Evolutionary conservation across 2,888 invertebrate genomes (phyloP).

Genomic region (Thecocarcelia acutangulata): DNA sequence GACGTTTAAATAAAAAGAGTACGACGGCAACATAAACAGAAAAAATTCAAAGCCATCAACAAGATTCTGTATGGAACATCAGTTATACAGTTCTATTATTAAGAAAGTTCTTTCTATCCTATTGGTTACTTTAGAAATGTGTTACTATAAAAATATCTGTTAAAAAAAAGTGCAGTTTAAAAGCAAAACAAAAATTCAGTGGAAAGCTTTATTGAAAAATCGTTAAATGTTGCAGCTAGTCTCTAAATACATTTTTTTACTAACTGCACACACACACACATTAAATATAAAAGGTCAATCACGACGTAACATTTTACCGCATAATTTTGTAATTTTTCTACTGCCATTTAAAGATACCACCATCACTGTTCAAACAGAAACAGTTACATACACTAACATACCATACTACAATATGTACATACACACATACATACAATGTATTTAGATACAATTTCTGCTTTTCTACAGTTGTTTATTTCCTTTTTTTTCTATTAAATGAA

Average conservation of each 20-base stretch:
- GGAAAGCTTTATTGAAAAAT: no score
- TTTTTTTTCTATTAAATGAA: conserved; percentile 5
- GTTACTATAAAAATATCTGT: no score
- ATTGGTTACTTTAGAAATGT: no score
- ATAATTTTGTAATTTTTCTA: neutral
- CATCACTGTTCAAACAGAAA: conserved; percentile 24
- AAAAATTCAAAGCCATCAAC: conserved; percentile 14
- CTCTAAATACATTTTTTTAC: no score
- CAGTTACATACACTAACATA: neutral
- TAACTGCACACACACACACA: no score
- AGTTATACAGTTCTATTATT: conserved; percentile 20
- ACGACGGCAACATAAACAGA: conserved; percentile 13
- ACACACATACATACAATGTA: neutral
- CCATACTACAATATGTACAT: neutral
- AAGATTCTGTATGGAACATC: conserved; percentile 12
- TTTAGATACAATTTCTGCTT: conserved; percentile 5
- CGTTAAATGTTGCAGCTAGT: no score
- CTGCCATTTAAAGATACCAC: neutral
- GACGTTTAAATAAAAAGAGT: conserved; percentile 16
- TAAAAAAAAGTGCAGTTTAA: no score
- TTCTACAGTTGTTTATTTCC: conserved; percentile 24
- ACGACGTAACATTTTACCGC: no score
- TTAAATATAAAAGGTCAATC: no score
- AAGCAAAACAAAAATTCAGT: no score
- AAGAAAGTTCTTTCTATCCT: no score